Base-by-base conservation (phyloP, 2,888 invertebrate species). In the Melinopterus prodromus region DNA sequence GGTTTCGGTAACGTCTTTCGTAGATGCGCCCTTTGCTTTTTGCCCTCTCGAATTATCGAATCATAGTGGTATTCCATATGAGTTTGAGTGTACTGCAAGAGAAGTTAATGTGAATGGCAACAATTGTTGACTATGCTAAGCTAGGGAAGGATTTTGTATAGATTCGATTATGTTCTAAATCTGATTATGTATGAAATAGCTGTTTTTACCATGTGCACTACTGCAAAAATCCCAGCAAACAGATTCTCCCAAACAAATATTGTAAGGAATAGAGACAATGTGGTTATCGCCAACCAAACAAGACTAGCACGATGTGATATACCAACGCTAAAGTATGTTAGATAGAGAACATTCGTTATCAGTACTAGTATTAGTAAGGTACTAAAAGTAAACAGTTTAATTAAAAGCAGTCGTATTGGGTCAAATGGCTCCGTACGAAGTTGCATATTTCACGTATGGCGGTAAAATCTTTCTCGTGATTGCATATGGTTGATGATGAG, bases 191-290 rank as follows among this genome's bases (percentile, higher is more conserved):
- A 26, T 26, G 1, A 26, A 26, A 26, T 2, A 26, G 26, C 2
- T 26, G 26, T 26, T 26, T 26, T 26, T 53, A 53, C 53, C 53
- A 53, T 1, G 9, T 53, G 9, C 2, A 53, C 53, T 9, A 53
- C 5, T 7, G 3, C 12, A 53, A 9, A 53, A 9, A 53, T 53
- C 12, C 53, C 53, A 81, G 1, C 12, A 53, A 2, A 53, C 12
- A 83, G 26, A 76, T 83, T 84, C 74, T 84, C 84, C 75, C 81
- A 79, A 6, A 84, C 7, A 16, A 83, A 77, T n/a, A 84, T 80
- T 16, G 80, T 82, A 4, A 83, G 70, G 9, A 83, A n/a, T 35
- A 84, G 71, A 0, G 84, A 79, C 5, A 81, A 36, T 6, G 81
- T 78, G 0, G 82, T 82, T 4, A 81, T 78, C 7, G 78, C 53